Percentiles rank a stretch among this genome's conserved stretches.
These are phyloP conservation scores for Lepus americanus DNA, from an alignment of 2,113 vertebrate genomes.

Conservation along the genomic window DNA sequence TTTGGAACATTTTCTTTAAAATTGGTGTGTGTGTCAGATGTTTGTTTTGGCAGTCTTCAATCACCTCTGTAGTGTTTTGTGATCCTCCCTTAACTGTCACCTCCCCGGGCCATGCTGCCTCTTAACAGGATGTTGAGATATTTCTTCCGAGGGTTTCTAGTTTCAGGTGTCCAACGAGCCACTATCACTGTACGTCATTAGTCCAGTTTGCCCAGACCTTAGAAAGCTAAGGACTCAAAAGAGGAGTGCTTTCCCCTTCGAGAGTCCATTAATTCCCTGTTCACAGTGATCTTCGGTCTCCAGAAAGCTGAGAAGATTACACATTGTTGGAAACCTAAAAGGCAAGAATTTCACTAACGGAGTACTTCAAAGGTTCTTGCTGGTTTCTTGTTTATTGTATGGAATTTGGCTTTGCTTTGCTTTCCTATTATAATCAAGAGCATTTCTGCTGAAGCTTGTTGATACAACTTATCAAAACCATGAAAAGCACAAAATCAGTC, in stretches of 20 bases:
- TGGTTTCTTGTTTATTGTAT: not conserved
- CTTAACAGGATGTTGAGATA: constrained; percentile 32
- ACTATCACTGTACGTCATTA: constrained; percentile 20
- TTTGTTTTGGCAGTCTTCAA: constrained; percentile 14
- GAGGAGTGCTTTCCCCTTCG: not conserved
- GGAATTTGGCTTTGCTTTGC: constrained; percentile 41
- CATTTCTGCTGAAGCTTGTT: not conserved
- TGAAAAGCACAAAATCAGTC: constrained; percentile 20
- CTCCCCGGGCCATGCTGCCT: constrained; percentile 9
- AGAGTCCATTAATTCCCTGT: constrained; percentile 7
- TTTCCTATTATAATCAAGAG: not conserved
- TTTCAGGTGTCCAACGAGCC: not conserved
- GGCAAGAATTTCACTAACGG: not conserved
- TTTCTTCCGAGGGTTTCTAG: constrained; percentile 60
- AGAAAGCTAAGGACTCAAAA: not conserved
- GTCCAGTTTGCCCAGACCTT: not conserved
- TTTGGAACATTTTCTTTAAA: not conserved
- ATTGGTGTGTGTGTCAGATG: not conserved
- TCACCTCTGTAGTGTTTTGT: not conserved
- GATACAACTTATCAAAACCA: not conserved
- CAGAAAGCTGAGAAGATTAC: not conserved
- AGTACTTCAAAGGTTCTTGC: constrained; percentile 6
- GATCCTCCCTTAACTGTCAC: constrained; percentile 4
- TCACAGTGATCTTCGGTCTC: not conserved
- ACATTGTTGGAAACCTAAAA: constrained; percentile 4